Percentiles rank a stretch among this genome's conserved stretches.
Evolutionary conservation across 1,140 invertebrate species (phyloP).

Genomic region (Amphibalanus amphitrite): DNA sequence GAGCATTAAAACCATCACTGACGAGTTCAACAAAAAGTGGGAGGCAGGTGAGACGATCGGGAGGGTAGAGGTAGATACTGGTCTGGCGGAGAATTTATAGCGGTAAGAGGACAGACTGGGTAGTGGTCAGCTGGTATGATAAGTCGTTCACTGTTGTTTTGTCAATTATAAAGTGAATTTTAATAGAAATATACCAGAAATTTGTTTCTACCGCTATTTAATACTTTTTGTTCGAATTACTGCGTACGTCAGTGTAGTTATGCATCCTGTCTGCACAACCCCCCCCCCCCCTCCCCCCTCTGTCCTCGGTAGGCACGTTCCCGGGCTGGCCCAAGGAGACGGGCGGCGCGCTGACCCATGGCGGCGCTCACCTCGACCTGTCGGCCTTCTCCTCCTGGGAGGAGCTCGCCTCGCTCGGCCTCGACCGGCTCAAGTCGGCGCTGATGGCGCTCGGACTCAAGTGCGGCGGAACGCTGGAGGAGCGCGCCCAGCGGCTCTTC

Average conservation of each 20-base stretch:
- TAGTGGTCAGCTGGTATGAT: too few species aligned
- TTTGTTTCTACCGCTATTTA: too few species aligned
- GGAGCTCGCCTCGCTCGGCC: conserved; percentile 84
- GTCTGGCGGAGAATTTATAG: too few species aligned
- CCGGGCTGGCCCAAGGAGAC: conserved; percentile 62
- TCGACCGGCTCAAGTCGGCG: conserved; percentile 94
- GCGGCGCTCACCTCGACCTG: conserved; percentile 89
- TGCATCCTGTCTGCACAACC: too few species aligned
- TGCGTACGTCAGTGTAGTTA: too few species aligned
- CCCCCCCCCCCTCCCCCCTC: conserved; percentile 17
- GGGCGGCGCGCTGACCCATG: conserved; percentile 72
- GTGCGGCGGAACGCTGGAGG: conserved; percentile 92
- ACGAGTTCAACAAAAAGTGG: conserved; percentile 79
- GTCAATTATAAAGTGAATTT: too few species aligned
- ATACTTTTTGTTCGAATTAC: too few species aligned
- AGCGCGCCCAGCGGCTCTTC: conserved; percentile 87
- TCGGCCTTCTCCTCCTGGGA: conserved; percentile 89
- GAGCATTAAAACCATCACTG: conserved; percentile 55
- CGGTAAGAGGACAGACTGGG: too few species aligned
- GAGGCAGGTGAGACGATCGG: conserved; percentile 73
- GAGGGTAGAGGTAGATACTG: conserved; percentile 43
- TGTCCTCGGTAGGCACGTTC: conserved; percentile 14
- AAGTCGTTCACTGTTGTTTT: too few species aligned
- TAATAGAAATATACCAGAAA: too few species aligned
- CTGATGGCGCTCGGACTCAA: conserved; percentile 93